These are phyloP conservation scores for Cryptoprocta ferox DNA, from an alignment of 2,797 vertebrate genomes.

Conservation along the genomic window DNA sequence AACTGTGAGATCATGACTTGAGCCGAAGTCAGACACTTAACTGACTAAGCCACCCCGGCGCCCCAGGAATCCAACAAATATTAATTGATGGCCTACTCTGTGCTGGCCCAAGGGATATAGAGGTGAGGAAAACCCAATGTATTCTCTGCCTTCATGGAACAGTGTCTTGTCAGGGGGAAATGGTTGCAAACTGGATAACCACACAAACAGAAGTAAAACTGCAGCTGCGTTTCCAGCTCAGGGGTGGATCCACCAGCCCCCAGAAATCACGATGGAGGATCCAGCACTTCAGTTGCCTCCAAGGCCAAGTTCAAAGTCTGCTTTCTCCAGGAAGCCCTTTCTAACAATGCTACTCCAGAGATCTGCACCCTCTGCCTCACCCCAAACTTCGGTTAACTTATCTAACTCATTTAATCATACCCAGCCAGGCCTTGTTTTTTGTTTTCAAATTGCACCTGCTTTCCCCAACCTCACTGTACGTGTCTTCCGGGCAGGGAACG, in stretches of 20 bases:
- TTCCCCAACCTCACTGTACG: neutral
- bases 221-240: neutral
- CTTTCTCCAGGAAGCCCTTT: neutral
- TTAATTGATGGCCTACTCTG: neutral
- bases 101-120: neutral
- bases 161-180: neutral
- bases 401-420: neutral
- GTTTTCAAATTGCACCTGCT: neutral
- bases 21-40: too few species aligned
- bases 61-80: conserved; percentile 7
- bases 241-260: neutral
- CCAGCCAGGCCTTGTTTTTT: neutral
- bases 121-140: neutral
- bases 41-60: too few species aligned
- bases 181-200: neutral
- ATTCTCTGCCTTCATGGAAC: neutral
- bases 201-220: neutral
- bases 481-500: neutral
- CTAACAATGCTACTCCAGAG: neutral
- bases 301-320: neutral
- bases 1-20: too few species aligned
- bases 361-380: neutral
- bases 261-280: neutral
- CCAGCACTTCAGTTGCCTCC: neutral
- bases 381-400: neutral